These are phyloP conservation scores for Auanema freiburgensis DNA, from an alignment of 2,888 invertebrate species.

Conservation along the genomic window DNA sequence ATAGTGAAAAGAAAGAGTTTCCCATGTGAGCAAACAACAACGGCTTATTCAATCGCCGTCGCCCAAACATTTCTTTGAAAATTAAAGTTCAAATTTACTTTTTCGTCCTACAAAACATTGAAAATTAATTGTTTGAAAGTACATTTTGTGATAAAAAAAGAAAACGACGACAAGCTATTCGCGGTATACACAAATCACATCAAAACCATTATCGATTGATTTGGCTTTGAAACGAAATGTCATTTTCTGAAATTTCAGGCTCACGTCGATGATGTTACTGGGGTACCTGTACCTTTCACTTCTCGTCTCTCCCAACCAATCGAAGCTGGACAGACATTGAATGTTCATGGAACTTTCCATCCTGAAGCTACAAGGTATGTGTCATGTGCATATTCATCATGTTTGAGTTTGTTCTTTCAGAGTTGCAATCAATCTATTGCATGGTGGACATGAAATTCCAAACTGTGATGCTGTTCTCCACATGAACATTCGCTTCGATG, in stretches of 20 bases:
- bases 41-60: too few species aligned
- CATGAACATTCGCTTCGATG: slow-evolving; percentile 55
- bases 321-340: slow-evolving; percentile 53
- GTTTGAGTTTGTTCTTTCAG: slow-evolving; percentile 21
- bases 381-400: too few species aligned
- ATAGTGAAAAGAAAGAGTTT: too few species aligned
- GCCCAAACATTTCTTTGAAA: too few species aligned
- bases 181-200: too few species aligned
- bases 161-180: too few species aligned
- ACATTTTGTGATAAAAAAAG: too few species aligned
- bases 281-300: slow-evolving; percentile 49
- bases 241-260: slow-evolving; percentile 2
- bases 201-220: too few species aligned
- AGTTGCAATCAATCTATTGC: slow-evolving; percentile 40
- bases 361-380: slow-evolving; percentile 42
- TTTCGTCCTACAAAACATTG: too few species aligned
- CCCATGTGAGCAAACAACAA: too few species aligned
- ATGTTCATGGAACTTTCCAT: slow-evolving; percentile 47
- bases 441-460: slow-evolving; percentile 41
- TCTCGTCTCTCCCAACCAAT: slow-evolving; percentile 48
- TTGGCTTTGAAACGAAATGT: neutral
- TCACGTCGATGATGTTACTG: slow-evolving; percentile 21
- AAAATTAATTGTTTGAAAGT: too few species aligned
- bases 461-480: slow-evolving; percentile 51
- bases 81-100: too few species aligned